Percentiles rank a stretch among this genome's conserved stretches.
phyloP scores from a whole-genome alignment of 2,888 invertebrate genomes.

The Eupithecia dodoneata region DNA sequence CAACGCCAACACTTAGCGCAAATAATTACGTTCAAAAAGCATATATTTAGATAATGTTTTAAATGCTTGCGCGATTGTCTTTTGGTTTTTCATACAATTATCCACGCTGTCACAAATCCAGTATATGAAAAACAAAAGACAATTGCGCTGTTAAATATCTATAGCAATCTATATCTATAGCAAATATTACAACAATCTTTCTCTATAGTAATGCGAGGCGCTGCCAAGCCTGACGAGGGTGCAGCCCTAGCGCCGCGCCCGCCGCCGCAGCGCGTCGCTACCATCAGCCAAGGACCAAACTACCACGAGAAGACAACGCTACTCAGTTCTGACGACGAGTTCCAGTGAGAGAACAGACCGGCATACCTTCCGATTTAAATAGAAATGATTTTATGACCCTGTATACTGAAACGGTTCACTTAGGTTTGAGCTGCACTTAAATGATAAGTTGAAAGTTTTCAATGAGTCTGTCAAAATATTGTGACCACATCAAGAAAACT shows the following conservation, averaged over 20 bases:
- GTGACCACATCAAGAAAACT: too few relatives aligned
- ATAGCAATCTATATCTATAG: too few relatives aligned
- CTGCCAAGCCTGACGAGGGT: slow-evolving; percentile 74
- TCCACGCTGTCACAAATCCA: too few relatives aligned
- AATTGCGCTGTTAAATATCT: too few relatives aligned
- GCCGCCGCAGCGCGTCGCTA: slow-evolving; percentile 89
- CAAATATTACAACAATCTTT: slow-evolving; percentile 3
- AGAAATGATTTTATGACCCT: neutral
- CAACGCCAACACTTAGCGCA: neutral
- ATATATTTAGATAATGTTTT: neutral
- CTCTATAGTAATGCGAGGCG: slow-evolving; percentile 73
- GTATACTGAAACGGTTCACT: neutral
- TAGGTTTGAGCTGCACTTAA: neutral
- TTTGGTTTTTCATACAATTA: too few relatives aligned
- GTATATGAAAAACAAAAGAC: too few relatives aligned
- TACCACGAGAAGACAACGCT: slow-evolving; percentile 98
- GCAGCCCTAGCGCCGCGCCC: slow-evolving; percentile 83
- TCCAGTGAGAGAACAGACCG: slow-evolving; percentile 85
- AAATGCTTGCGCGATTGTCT: too few relatives aligned
- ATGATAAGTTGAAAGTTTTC: neutral
- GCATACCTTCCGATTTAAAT: neutral
- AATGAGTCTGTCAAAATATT: neutral
- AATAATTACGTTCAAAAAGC: neutral
- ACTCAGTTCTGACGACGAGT: slow-evolving; percentile 97
- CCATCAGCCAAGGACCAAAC: slow-evolving; percentile 88